Conservation (phyloP, 2,888 invertebrate genomes). For the Ochropleura plecta region DNA sequence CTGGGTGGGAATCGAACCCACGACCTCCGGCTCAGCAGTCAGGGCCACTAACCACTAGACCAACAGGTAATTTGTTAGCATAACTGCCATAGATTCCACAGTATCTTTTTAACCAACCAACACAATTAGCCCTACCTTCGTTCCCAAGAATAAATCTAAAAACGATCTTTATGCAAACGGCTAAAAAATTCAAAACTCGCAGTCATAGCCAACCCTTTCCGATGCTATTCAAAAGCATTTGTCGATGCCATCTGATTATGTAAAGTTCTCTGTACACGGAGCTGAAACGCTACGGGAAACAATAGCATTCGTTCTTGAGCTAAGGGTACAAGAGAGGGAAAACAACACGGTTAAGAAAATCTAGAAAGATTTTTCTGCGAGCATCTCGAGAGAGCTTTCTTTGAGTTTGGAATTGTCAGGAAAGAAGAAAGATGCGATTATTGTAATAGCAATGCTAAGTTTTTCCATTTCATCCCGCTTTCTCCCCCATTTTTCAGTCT, state of each 20-base stretch:
- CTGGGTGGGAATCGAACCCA: too few species aligned
- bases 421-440: neutral
- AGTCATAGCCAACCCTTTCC: slow-evolving; percentile 52
- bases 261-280: slow-evolving; percentile 63
- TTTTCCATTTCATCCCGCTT: too few species aligned
- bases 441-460: too few species aligned
- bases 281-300: slow-evolving; percentile 52
- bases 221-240: slow-evolving; percentile 57
- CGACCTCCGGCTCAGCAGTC: too few species aligned
- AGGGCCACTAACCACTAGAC: too few species aligned
- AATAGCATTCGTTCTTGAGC: slow-evolving; percentile 48
- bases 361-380: slow-evolving; percentile 9
- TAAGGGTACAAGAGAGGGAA: slow-evolving; percentile 37
- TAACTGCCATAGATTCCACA: too few species aligned
- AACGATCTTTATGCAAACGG: slow-evolving; percentile 26
- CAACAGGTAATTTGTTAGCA: too few species aligned
- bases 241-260: slow-evolving; percentile 69
- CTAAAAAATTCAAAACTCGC: slow-evolving; percentile 56
- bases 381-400: neutral
- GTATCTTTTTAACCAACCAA: neutral
- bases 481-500: too few species aligned
- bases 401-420: neutral
- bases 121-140: slow-evolving; percentile 4
- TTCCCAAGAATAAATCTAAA: neutral
- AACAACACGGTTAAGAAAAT: slow-evolving; percentile 22